A percentile compares a stretch with the other conserved stretches of the same genome.
Evolutionary conservation across 2,113 vertebrate genomes (phyloP).

Genomic region (Potamarius usumacintae): DNA sequence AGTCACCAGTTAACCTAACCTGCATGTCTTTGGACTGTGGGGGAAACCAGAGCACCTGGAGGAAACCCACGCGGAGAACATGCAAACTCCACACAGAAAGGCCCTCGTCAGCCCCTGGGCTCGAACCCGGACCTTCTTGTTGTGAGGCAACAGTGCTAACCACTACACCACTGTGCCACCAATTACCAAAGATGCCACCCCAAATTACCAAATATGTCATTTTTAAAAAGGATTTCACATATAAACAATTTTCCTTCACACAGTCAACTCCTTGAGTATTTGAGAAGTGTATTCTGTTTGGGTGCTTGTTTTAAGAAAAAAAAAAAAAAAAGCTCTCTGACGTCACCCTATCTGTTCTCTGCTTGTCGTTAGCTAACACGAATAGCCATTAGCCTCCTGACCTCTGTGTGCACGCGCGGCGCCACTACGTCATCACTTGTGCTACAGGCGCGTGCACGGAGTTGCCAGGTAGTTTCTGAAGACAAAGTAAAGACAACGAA

Average conservation of each 20-base stretch:
- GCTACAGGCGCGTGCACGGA: background rate
- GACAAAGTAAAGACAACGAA: background rate
- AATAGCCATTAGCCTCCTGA: too few relatives aligned
- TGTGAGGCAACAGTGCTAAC: too few relatives aligned
- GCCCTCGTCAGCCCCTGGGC: too few relatives aligned
- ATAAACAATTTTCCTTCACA: background rate
- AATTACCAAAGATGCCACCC: too few relatives aligned
- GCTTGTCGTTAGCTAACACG: background rate
- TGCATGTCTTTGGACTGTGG: too few relatives aligned
- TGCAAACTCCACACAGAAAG: too few relatives aligned
- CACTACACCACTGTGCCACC: too few relatives aligned
- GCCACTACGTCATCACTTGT: background rate
- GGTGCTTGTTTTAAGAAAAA: background rate
- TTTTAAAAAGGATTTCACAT: background rate
- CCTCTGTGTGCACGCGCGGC: background rate
- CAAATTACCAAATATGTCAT: background rate
- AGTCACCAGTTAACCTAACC: too few relatives aligned
- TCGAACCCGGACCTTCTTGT: too few relatives aligned
- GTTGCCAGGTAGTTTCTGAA: slow-evolving; percentile 25
- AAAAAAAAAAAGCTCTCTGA: background rate
- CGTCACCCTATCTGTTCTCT: background rate
- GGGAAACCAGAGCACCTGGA: too few relatives aligned
- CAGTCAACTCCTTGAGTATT: background rate
- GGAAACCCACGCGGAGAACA: too few relatives aligned
- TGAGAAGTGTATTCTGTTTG: background rate